Conservation (phyloP, 2,888 invertebrate genomes). For the Tinea semifulvella region DNA sequence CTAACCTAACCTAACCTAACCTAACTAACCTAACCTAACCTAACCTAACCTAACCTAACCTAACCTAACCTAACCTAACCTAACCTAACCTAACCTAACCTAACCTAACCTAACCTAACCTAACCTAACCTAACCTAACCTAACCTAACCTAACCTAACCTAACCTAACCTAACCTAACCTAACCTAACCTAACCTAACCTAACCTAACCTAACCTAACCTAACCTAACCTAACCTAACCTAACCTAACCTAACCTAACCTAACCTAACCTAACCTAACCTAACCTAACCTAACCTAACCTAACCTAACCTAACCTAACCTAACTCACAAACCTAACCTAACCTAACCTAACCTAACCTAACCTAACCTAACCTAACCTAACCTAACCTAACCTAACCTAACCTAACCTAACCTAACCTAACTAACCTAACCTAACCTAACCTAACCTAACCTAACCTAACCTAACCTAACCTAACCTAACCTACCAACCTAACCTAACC, state of each 20-base stretch:
- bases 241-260: constrained; percentile 18
- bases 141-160: constrained; percentile 18
- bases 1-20: constrained; percentile 22
- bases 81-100: constrained; percentile 22
- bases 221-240: constrained; percentile 19
- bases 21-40: constrained; percentile 21
- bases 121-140: constrained; percentile 24
- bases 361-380: constrained; percentile 18
- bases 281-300: constrained; percentile 16
- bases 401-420: constrained; percentile 17
- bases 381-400: constrained; percentile 18
- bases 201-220: constrained; percentile 14
- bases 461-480: constrained; percentile 16
- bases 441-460: constrained; percentile 17
- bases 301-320: constrained; percentile 17
- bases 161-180: constrained; percentile 22
- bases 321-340: constrained; percentile 16
- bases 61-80: constrained; percentile 21
- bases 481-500: too few relatives aligned
- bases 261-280: constrained; percentile 17
- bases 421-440: constrained; percentile 18
- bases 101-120: constrained; percentile 23
- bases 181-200: constrained; percentile 18
- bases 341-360: constrained; percentile 18
- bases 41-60: constrained; percentile 22